Base-by-base conservation (phyloP, 2,113 vertebrate genomes). In the Platycercus adscitus region DNA sequence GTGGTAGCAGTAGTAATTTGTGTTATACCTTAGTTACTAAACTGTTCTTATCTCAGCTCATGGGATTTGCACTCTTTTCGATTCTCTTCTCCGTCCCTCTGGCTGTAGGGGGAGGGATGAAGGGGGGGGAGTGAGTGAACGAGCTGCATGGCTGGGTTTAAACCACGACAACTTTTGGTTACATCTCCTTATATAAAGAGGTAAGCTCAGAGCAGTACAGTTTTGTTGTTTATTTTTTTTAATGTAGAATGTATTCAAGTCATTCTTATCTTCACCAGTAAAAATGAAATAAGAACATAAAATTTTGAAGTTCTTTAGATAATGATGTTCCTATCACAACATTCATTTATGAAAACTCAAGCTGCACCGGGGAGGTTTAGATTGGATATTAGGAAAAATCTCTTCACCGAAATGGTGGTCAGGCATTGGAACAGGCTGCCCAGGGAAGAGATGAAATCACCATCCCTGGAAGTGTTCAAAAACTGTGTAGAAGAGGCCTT, bases 271-370 rank as follows among this genome's bases (percentile, higher is more conserved):
- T 88, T 90, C 81, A 64, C 39, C 78, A 96, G 89, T 97, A 96
- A 96, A 98, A 86, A 95, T 97, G 44, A 97, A 98, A 96, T 97
- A 97, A 97, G 80, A 94, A 97, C 98, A 97, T 94, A 97, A 97
- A 97, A 79, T 94, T 96, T 91, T 97, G 85, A 97, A 93, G 86
- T 81, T 84, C 80, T 97, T 94, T 90, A 94, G 72, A 94, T 96
- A 96, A 96, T 21, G 39, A 90, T 91, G 72, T 70, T 91, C 89
- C 83, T 94, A 82, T 75, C 43, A 61, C 82, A 75, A 95, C 81
- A 88, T 76, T 85, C 44, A 94, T 96, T 97, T 93, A 95, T 56
- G 26, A 94, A 79, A 58, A 58, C 56, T n/a, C 56, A 58, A n/a
- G 13, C 33, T 23, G 33, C 33, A 58, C 56, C 8, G 21, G 5